Evolutionary conservation across 2,797 vertebrate species (phyloP), one percentile per base, ranked within the genome.

Genomic region (Callimico goeldii): DNA sequence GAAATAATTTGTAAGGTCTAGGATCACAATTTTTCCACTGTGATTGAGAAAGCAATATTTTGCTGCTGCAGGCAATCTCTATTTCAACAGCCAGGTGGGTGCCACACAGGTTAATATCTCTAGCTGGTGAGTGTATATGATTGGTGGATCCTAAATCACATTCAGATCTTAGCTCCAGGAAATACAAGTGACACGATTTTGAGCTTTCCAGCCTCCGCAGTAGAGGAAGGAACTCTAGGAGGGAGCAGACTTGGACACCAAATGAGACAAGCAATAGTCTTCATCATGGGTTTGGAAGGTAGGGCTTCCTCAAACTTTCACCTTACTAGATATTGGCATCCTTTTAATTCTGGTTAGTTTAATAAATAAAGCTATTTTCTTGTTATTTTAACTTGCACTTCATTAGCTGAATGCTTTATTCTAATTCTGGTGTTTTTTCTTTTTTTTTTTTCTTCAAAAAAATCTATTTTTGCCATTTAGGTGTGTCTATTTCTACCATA

Each of bases 231-330:
- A 55, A 57, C 14, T 10, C 2, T 2, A 77, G 15, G 9, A 76
- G 33, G 19, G 64, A 28, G 13, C 15, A 15, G 26, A n/a, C 5
- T 22, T 24, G 12, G 50, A 17, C 7, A 48, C 2, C 1, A 26
- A 17, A 39, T 19, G n/a, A 77, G 20, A 33, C 39, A 12, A 9
- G 9, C 72, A 30, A 20, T 1, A 58, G 15, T 17, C 11, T 5
- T 10, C 19, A 17, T 36, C 12, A 2, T 7, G 9, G 22, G 6
- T 4, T 7, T 2, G 22, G 36, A 10, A 46, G 46, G 8, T 30
- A 1, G 24, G 11, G 12, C 11, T 77, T 48, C 70, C 39, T 46
- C 3, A 20, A 67, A 28, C 11, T 43, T 30, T 64, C 19, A 28
- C 33, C 11, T 84, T 22, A 11, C 12, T 87, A 22, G 20, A 5